These are phyloP conservation scores for Aphrocallistes beatrix DNA, from an alignment of 37 sponge, comb jelly and placozoan species.

Conservation along the genomic window DNA sequence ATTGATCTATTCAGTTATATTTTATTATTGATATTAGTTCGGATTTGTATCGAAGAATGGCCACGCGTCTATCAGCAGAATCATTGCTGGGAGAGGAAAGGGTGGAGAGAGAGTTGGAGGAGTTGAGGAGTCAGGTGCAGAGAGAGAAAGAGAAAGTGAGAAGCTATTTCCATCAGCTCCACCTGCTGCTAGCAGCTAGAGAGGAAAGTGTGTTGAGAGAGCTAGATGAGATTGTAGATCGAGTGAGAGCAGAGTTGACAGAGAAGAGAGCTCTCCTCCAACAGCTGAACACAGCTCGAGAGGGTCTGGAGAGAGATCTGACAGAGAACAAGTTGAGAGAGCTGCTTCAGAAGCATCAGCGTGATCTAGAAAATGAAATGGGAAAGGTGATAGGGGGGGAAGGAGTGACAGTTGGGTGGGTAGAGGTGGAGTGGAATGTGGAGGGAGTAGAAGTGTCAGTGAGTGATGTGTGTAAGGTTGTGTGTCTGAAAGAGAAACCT, in stretches of 20 bases:
- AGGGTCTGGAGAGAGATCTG: slow-evolving; percentile 1
- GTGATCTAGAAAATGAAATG: neutral
- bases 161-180: neutral
- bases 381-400: neutral
- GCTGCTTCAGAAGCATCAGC: neutral
- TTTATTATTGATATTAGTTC: too few relatives aligned
- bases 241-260: neutral
- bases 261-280: neutral
- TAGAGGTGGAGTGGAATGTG: neutral
- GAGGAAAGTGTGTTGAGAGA: neutral
- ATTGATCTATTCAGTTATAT: too few relatives aligned
- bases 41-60: too few relatives aligned
- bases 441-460: neutral
- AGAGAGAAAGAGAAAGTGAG: slow-evolving; percentile 4
- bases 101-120: neutral
- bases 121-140: neutral
- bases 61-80: too few relatives aligned
- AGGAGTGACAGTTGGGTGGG: neutral
- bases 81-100: too few relatives aligned
- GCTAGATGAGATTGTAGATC: neutral
- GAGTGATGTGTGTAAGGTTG: slow-evolving; percentile 5
- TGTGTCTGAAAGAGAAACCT: neutral
- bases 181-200: neutral
- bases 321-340: neutral
- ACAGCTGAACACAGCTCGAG: neutral